phyloP scores from a whole-genome alignment of 2,888 invertebrate genomes.

The Drosophila paranaensis region DNA sequence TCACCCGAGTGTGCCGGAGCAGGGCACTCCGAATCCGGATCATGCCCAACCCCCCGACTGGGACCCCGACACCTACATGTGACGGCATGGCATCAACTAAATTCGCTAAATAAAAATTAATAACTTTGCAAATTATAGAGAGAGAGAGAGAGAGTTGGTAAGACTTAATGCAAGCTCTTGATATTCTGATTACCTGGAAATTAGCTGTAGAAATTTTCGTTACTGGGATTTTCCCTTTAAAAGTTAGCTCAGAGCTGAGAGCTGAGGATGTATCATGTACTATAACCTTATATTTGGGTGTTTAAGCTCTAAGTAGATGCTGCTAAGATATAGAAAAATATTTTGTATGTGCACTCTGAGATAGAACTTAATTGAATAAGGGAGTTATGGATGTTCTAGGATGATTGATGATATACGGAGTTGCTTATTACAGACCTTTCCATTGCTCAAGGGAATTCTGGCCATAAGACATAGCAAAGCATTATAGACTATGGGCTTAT shows the following conservation, averaged over 20 bases:
- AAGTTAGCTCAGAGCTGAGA: neutral
- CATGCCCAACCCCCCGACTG: constrained; percentile 89
- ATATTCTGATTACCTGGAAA: neutral
- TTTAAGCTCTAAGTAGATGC: no score
- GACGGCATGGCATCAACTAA: neutral
- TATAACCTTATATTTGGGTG: neutral
- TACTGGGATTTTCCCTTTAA: neutral
- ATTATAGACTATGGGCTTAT: no score
- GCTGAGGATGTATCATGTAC: neutral
- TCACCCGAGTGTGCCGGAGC: constrained; percentile 84
- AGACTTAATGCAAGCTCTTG: neutral
- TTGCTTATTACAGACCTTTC: no score
- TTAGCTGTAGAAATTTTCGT: neutral
- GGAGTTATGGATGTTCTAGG: no score
- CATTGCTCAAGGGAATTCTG: no score
- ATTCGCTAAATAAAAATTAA: neutral
- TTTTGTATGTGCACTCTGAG: no score
- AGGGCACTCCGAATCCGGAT: constrained; percentile 87
- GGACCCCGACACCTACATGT: constrained; percentile 75
- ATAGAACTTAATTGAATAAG: no score
- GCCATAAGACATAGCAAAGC: no score
- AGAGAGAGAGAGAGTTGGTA: neutral
- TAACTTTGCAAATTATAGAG: neutral
- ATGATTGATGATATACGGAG: no score
- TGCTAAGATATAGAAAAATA: neutral